Evolutionary conservation across 2,797 vertebrate genomes (phyloP).

Genomic region (Pagetopsis macropterus): DNA sequence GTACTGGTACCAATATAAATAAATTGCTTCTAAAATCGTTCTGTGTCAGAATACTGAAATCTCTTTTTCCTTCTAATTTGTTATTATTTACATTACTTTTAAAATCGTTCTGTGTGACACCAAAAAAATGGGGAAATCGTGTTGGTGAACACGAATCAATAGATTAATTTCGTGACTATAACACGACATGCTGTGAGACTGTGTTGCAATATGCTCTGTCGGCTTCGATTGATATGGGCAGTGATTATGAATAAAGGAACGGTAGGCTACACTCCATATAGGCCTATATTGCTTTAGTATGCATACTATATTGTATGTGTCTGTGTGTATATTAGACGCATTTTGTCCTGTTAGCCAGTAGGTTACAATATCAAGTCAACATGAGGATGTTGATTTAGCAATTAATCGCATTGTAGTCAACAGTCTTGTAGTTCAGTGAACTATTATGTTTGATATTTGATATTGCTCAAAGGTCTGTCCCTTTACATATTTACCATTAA

Average conservation of each 20-base stretch:
- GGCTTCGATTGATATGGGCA: not conserved
- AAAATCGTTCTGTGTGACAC: too few species aligned
- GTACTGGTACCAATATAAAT: too few species aligned
- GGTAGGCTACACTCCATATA: not conserved
- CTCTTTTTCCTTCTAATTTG: too few species aligned
- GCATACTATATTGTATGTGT: not conserved
- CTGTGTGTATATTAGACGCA: not conserved
- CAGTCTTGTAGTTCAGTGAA: conserved; percentile 5
- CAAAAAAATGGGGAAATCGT: too few species aligned
- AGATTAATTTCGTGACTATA: too few species aligned
- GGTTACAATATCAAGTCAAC: conserved; percentile 1
- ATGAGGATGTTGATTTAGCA: not conserved
- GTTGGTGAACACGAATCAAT: too few species aligned
- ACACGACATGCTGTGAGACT: too few species aligned
- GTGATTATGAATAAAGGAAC: not conserved
- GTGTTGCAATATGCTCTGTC: not conserved
- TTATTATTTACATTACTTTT: too few species aligned
- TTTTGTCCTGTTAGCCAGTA: too few species aligned
- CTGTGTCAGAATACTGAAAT: too few species aligned
- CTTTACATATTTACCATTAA: conserved; percentile 26
- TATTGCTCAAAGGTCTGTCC: not conserved
- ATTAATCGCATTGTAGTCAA: not conserved
- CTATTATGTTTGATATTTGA: conserved; percentile 13
- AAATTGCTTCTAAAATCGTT: too few species aligned
- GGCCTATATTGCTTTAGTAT: not conserved